Conservation (phyloP, 2,888 invertebrate species). For the Lithophane socia region DNA sequence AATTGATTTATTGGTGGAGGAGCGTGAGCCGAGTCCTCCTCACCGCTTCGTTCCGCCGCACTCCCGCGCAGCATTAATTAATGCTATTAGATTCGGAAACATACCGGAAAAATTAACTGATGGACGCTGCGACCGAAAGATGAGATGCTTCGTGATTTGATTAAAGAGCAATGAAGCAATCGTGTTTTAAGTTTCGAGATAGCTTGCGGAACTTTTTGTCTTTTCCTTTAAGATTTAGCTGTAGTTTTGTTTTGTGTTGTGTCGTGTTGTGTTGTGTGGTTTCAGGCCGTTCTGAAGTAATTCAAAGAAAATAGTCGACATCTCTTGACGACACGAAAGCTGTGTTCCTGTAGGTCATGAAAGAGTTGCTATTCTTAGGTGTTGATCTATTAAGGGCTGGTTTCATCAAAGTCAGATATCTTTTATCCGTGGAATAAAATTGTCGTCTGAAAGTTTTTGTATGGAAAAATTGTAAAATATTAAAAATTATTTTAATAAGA, state of each 20-base stretch:
- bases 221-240: background rate
- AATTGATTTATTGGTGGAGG: constrained; percentile 89
- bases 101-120: constrained; percentile 80
- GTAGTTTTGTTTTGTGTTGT: background rate
- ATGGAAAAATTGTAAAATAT: too few species aligned
- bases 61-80: constrained; percentile 84
- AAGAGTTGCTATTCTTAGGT: background rate
- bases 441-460: too few species aligned
- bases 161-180: constrained; percentile 23
- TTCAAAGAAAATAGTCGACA: too few species aligned
- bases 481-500: too few species aligned
- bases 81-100: constrained; percentile 87
- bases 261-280: background rate
- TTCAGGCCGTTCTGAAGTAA: too few species aligned
- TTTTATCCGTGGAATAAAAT: too few species aligned
- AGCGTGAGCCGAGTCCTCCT: constrained; percentile 79
- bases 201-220: background rate
- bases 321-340: background rate
- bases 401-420: too few species aligned
- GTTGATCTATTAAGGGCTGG: background rate
- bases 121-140: constrained; percentile 57
- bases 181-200: background rate
- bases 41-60: constrained; percentile 72
- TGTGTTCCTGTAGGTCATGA: background rate
- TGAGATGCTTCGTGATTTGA: constrained; percentile 49